Evolutionary conservation across 2,888 invertebrate species (phyloP).

Genomic region (Choristoneura rosaceana): DNA sequence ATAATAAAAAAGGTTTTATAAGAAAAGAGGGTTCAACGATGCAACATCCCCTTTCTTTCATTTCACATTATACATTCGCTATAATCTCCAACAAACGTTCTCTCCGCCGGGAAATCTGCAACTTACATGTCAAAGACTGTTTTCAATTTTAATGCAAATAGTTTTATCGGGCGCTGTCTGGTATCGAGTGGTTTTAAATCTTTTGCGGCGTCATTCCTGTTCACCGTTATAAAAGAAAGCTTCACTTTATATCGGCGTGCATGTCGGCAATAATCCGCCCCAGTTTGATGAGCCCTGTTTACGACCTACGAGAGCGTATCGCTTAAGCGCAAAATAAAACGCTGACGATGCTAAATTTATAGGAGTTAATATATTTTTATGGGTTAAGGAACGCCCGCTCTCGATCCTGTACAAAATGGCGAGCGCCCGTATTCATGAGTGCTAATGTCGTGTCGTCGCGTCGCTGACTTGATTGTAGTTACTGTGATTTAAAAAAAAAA

Average conservation of each 20-base stretch:
- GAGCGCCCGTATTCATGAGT: constrained; percentile 32
- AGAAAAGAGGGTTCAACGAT: not conserved
- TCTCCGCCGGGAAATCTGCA: constrained; percentile 38
- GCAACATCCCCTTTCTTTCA: not conserved
- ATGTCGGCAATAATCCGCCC: constrained; percentile 68
- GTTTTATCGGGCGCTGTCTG: constrained; percentile 28
- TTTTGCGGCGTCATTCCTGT: constrained; percentile 46
- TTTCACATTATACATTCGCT: constrained; percentile 26
- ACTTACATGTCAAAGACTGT: constrained; percentile 37
- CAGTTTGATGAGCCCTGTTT: constrained; percentile 74
- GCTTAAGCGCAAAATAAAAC: constrained; percentile 75
- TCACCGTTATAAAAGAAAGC: constrained; percentile 51
- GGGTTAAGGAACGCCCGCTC: constrained; percentile 58
- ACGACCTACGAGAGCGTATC: constrained; percentile 71
- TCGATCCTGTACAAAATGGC: constrained; percentile 36
- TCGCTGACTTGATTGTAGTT: constrained; percentile 17
- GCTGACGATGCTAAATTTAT: constrained; percentile 78
- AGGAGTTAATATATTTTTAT: constrained; percentile 79
- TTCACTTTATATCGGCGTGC: constrained; percentile 62
- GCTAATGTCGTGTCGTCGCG: constrained; percentile 34
- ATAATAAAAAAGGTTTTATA: not conserved
- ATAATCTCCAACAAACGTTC: constrained; percentile 34
- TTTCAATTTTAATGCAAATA: constrained; percentile 43
- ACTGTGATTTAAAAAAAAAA: constrained; percentile 15
- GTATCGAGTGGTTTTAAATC: constrained; percentile 37